Evolutionary conservation across 2,797 vertebrate species (phyloP).

Genomic region (Rhynchonycteris naso): DNA sequence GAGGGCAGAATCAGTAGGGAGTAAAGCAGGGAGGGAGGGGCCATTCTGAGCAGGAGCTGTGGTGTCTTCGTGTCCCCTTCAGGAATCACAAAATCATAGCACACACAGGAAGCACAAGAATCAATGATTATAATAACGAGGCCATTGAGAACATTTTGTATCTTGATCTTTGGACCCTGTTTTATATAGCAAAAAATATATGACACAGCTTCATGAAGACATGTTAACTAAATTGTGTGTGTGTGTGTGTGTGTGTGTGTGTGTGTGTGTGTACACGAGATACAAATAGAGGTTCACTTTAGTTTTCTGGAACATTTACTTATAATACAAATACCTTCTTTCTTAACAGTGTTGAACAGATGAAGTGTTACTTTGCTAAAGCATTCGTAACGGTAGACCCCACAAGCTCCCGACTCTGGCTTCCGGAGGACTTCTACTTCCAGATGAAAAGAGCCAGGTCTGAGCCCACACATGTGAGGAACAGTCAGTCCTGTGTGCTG

Average conservation of each 20-base stretch:
- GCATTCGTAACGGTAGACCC: background rate
- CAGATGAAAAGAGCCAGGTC: background rate
- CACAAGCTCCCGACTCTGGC: background rate
- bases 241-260: background rate
- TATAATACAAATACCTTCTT: background rate
- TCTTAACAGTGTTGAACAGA: background rate
- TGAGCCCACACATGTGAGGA: background rate
- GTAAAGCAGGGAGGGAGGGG: background rate
- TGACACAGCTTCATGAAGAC: background rate
- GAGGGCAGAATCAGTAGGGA: no score
- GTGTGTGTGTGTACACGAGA: background rate
- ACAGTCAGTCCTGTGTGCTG: background rate
- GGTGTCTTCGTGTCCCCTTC: accelerated
- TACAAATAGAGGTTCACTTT: background rate
- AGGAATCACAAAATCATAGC: background rate
- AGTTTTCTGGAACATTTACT: background rate
- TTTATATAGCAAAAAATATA: background rate
- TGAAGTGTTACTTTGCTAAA: no score
- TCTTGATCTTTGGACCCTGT: background rate
- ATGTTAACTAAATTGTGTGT: background rate
- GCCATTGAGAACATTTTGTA: accelerated
- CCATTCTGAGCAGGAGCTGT: accelerated
- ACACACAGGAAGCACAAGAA: no score
- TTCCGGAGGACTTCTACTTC: background rate
- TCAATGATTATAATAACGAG: accelerated